These are phyloP conservation scores for Leucophora obtusa DNA, from an alignment of 2,888 invertebrate species.

Conservation along the genomic window DNA sequence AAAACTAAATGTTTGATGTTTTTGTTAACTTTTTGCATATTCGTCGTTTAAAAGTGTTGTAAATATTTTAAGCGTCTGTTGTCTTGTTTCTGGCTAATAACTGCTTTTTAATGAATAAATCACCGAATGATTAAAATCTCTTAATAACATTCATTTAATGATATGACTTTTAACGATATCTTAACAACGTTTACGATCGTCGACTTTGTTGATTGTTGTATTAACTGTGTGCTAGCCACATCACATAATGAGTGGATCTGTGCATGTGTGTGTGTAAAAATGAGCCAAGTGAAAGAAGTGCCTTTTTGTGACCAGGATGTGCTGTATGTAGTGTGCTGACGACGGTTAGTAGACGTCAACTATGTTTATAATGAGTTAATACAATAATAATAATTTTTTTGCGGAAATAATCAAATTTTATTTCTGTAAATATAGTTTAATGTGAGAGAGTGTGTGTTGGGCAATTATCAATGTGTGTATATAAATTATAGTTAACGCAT, in stretches of 20 bases:
- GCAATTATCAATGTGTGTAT: not conserved
- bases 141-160: slow-evolving; percentile 74
- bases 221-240: not conserved
- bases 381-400: slow-evolving; percentile 35
- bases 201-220: slow-evolving; percentile 4
- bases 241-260: not conserved
- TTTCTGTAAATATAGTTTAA: not conserved
- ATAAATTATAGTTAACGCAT: not conserved
- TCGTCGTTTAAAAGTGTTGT: slow-evolving; percentile 65
- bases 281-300: not conserved
- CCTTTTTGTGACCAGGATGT: not conserved
- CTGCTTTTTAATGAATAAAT: slow-evolving; percentile 79
- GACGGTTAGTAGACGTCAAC: slow-evolving; percentile 6
- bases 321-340: not conserved
- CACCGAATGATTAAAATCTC: slow-evolving; percentile 78
- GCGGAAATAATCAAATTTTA: slow-evolving; percentile 52
- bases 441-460: not conserved
- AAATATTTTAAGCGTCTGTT: slow-evolving; percentile 65
- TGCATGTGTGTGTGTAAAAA: not conserved
- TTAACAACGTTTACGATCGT: slow-evolving; percentile 57
- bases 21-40: slow-evolving; percentile 48
- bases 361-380: slow-evolving; percentile 56
- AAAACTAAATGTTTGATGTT: not conserved
- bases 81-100: slow-evolving; percentile 76
- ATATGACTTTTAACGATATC: slow-evolving; percentile 64